phyloP scores from a whole-genome alignment of 2,113 vertebrate species.

The Clarias gariepinus region DNA sequence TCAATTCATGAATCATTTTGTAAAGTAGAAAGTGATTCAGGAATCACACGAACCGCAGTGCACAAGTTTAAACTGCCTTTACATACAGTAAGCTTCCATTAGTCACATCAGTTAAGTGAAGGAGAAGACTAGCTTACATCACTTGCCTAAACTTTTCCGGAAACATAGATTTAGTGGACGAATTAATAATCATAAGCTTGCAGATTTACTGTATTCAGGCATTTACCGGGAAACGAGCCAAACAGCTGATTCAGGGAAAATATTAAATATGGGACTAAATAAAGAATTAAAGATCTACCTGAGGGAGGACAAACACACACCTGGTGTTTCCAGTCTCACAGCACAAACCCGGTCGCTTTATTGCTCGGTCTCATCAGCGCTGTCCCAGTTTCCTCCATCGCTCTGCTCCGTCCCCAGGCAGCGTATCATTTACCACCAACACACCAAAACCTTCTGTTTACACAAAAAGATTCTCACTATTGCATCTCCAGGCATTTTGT shows the following conservation, averaged over 20 bases:
- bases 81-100: background rate
- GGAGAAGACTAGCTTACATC: background rate
- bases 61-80: background rate
- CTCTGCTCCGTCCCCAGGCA: constrained; percentile 24
- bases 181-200: constrained; percentile 16
- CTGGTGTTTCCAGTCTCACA: constrained; percentile 9
- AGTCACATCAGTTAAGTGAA: background rate
- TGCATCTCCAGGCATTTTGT: constrained; percentile 35
- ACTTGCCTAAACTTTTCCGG: background rate
- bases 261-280: constrained; percentile 8
- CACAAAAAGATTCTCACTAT: constrained; percentile 40
- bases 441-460: constrained; percentile 45
- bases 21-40: background rate
- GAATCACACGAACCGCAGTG: background rate
- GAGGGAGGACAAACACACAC: constrained; percentile 16
- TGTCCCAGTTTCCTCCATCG: constrained; percentile 1
- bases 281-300: constrained; percentile 21
- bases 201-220: background rate
- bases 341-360: background rate
- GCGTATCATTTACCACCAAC: constrained; percentile 20
- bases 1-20: background rate
- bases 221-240: constrained; percentile 8
- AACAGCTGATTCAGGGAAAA: constrained; percentile 1
- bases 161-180: background rate
- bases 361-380: constrained; percentile 16